These are phyloP conservation scores for Pseudochaenichthys georgianus DNA, from an alignment of 2,797 vertebrate species.

Conservation along the genomic window DNA sequence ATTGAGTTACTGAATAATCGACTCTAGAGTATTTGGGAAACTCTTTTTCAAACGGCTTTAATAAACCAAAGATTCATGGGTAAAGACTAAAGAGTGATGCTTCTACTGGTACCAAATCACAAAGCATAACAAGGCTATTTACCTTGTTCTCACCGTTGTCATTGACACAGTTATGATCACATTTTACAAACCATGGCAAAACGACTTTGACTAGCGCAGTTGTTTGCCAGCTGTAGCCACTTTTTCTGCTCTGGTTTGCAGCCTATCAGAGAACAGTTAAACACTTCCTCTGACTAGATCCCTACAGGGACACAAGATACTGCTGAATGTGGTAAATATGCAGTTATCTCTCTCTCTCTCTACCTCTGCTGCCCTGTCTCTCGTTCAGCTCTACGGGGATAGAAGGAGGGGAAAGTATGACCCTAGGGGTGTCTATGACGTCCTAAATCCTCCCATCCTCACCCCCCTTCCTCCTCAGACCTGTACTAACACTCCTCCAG, in stretches of 20 bases:
- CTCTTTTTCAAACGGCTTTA: neutral
- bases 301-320: slow-evolving; percentile 76
- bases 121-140: neutral
- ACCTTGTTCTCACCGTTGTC: neutral
- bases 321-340: slow-evolving; percentile 81
- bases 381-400: slow-evolving; percentile 72
- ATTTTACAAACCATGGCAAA: slow-evolving; percentile 11
- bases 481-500: slow-evolving; percentile 77
- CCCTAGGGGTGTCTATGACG: slow-evolving; percentile 77
- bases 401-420: slow-evolving; percentile 77
- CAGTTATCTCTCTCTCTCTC: slow-evolving; percentile 68
- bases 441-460: slow-evolving; percentile 56
- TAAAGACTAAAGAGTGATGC: neutral
- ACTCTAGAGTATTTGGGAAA: too few species aligned
- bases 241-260: slow-evolving; percentile 63
- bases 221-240: slow-evolving; percentile 64
- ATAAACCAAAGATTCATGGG: neutral
- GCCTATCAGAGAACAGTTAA: slow-evolving; percentile 73
- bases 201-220: slow-evolving; percentile 28
- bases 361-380: slow-evolving; percentile 55
- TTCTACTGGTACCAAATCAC: neutral
- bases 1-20: too few species aligned
- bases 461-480: slow-evolving; percentile 48
- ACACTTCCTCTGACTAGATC: slow-evolving; percentile 74
- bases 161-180: slow-evolving; percentile 4